Percentiles rank a stretch among this genome's conserved stretches.
phyloP scores from a whole-genome alignment of 2,797 vertebrate species.

The Melanotaenia parkinsoni region DNA sequence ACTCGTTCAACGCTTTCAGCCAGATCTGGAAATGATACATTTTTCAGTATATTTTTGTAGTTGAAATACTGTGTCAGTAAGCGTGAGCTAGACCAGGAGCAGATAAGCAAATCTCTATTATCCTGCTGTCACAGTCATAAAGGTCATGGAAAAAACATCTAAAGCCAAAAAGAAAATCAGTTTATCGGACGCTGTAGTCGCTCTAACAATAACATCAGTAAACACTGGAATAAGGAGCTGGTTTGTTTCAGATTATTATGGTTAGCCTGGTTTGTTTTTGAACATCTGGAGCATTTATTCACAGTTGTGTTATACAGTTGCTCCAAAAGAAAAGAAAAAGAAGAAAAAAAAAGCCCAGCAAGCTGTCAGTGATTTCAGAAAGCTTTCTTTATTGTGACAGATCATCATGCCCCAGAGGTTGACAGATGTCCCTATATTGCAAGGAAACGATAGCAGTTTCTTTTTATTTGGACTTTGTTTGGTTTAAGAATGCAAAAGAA shows the following conservation, averaged over 20 bases:
- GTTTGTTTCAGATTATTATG: slow-evolving; percentile 60
- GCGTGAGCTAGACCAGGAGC: slow-evolving; percentile 23
- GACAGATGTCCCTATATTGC: slow-evolving; percentile 74
- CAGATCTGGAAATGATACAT: background rate
- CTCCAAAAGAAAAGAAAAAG: slow-evolving; percentile 18
- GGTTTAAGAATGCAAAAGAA: slow-evolving; percentile 71
- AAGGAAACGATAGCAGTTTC: slow-evolving; percentile 64
- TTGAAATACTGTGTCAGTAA: slow-evolving; percentile 18
- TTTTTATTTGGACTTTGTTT: slow-evolving; percentile 76
- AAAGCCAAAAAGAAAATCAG: slow-evolving; percentile 60
- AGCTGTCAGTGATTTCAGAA: slow-evolving; percentile 74
- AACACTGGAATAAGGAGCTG: slow-evolving; percentile 42
- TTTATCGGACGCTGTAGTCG: slow-evolving; percentile 57
- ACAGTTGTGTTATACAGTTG: slow-evolving; percentile 58
- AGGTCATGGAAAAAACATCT: slow-evolving; percentile 75
- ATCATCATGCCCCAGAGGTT: slow-evolving; percentile 79
- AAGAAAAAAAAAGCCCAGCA: slow-evolving; percentile 53
- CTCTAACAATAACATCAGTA: slow-evolving; percentile 57
- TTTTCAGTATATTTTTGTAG: slow-evolving; percentile 1
- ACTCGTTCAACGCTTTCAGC: background rate
- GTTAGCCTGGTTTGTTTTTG: slow-evolving; percentile 41
- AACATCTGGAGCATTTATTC: slow-evolving; percentile 71
- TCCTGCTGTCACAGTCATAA: slow-evolving; percentile 59
- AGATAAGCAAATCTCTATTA: slow-evolving; percentile 49
- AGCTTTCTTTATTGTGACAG: slow-evolving; percentile 78